A percentile compares a stretch with the other conserved stretches of the same genome.
Conservation (phyloP, 2,113 vertebrate genomes). For the Engraulis encrasicolus region DNA sequence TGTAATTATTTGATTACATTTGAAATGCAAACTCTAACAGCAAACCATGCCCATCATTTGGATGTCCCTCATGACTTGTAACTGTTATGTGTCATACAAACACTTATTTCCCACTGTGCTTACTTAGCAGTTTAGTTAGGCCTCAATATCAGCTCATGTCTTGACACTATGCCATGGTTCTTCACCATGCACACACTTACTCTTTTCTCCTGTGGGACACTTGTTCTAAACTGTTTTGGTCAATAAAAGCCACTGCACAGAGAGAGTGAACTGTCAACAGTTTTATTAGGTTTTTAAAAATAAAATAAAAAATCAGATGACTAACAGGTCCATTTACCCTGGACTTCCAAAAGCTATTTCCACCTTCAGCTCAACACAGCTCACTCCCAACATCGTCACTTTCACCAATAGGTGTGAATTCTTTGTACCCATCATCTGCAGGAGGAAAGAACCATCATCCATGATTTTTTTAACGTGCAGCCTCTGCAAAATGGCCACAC, state of each 20-base stretch:
- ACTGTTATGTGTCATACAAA: too few relatives aligned
- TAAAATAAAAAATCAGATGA: slow-evolving; percentile 31
- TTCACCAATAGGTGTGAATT: neutral
- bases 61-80: too few relatives aligned
- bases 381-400: neutral
- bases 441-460: neutral
- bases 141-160: too few relatives aligned
- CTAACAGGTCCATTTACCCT: slow-evolving; percentile 17
- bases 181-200: too few relatives aligned
- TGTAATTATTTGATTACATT: too few relatives aligned
- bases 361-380: neutral
- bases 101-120: too few relatives aligned
- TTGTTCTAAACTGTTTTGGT: neutral
- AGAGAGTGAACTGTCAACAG: neutral
- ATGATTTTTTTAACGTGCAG: slow-evolving; percentile 2
- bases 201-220: too few relatives aligned
- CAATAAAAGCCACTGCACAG: slow-evolving; percentile 1
- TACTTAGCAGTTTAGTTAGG: too few relatives aligned
- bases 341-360: neutral
- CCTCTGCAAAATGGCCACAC: slow-evolving; percentile 1
- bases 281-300: slow-evolving; percentile 57
- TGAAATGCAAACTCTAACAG: too few relatives aligned
- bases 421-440: neutral
- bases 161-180: too few relatives aligned
- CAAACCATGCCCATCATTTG: too few relatives aligned